Percentiles rank a stretch among this genome's conserved stretches.
Conservation (phyloP, 2,797 vertebrate genomes). For the Silurus lanzhouensis region DNA sequence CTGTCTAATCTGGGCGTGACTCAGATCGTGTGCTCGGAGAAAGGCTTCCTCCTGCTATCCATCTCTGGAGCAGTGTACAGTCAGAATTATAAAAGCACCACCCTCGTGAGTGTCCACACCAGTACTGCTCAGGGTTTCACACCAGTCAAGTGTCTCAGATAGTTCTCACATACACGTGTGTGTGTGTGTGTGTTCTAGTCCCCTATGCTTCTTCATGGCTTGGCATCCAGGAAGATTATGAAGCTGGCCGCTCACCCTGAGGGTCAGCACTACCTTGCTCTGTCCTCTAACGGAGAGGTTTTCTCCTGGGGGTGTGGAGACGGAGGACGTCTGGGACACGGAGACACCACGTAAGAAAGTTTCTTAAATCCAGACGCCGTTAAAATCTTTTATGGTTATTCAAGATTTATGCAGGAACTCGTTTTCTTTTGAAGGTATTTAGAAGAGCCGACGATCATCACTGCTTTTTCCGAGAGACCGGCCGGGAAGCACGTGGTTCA, state of each 20-base stretch:
- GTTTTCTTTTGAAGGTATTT: slow-evolving; percentile 78
- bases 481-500: slow-evolving; percentile 90
- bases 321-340: slow-evolving; percentile 94
- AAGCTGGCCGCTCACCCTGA: slow-evolving; percentile 97
- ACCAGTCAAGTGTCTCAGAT: background rate
- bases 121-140: background rate
- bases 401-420: background rate
- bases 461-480: slow-evolving; percentile 90
- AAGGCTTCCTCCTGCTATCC: slow-evolving; percentile 90
- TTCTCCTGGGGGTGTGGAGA: slow-evolving; percentile 99
- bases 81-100: slow-evolving; percentile 94
- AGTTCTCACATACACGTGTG: background rate
- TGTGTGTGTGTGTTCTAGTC: slow-evolving; percentile 70
- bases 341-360: slow-evolving; percentile 88
- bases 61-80: slow-evolving; percentile 91
- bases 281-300: slow-evolving; percentile 92
- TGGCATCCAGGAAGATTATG: slow-evolving; percentile 90
- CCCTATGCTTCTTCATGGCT: slow-evolving; percentile 88
- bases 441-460: slow-evolving; percentile 90
- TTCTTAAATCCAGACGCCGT: background rate
- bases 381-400: background rate
- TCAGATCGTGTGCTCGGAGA: slow-evolving; percentile 95
- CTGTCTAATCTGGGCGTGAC: slow-evolving; percentile 88
- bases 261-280: slow-evolving; percentile 92
- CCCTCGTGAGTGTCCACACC: slow-evolving; percentile 78